These are phyloP conservation scores for Sebastes paucispinis DNA, from an alignment of 2,797 vertebrate species.

Conservation along the genomic window DNA sequence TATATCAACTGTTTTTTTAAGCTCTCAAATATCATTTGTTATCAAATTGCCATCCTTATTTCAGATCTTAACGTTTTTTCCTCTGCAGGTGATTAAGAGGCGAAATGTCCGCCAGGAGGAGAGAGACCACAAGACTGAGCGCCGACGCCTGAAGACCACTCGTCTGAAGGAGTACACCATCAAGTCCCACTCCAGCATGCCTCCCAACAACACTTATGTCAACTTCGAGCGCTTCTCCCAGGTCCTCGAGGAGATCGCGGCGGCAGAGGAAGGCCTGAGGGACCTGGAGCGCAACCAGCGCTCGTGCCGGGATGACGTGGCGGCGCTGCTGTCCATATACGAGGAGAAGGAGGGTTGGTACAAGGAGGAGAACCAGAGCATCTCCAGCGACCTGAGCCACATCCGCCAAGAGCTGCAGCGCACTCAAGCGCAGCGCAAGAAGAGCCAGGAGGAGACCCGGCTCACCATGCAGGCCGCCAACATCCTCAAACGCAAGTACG, in stretches of 20 bases:
- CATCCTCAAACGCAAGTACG: constrained; percentile 89
- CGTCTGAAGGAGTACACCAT: constrained; percentile 99
- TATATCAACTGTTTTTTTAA: not conserved
- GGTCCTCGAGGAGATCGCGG: constrained; percentile 93
- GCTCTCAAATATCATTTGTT: not conserved
- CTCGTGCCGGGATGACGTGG: constrained; percentile 91
- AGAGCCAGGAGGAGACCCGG: constrained; percentile 90
- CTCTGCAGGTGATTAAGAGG: constrained; percentile 91
- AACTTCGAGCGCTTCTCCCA: constrained; percentile 98
- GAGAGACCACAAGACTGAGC: constrained; percentile 88
- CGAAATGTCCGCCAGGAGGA: constrained; percentile 93
- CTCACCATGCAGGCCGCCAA: constrained; percentile 86
- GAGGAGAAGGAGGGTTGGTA: constrained; percentile 98
- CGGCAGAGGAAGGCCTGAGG: constrained; percentile 89
- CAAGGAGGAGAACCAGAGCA: constrained; percentile 93
- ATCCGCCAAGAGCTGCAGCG: constrained; percentile 92
- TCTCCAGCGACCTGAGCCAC: constrained; percentile 88
- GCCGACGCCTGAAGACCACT: constrained; percentile 93
- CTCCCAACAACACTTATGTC: constrained; percentile 98
- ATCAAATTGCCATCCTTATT: not conserved
- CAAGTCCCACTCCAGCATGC: constrained; percentile 99
- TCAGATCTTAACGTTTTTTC: not conserved
- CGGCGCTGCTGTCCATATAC: constrained; percentile 91
- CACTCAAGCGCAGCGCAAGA: constrained; percentile 87
- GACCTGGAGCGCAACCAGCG: constrained; percentile 91